A percentile compares a stretch with the other conserved stretches of the same genome.
phyloP scores from a whole-genome alignment of 2,113 vertebrate genomes.

The Nettapus auritus region DNA sequence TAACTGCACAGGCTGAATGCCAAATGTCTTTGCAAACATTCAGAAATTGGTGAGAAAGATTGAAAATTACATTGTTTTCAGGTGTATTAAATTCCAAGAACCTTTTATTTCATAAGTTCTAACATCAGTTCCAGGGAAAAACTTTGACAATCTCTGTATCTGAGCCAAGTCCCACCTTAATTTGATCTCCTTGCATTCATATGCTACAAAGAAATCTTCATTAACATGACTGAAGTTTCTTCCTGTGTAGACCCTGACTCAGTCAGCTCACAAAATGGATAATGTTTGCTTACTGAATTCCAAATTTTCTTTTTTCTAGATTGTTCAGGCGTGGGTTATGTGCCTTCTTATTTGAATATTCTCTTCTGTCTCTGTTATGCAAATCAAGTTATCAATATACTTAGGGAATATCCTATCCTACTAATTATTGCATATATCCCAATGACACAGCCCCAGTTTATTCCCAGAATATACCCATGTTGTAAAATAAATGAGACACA shows the following conservation, averaged over 20 bases:
- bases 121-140: background rate
- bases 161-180: background rate
- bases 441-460: background rate
- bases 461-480: background rate
- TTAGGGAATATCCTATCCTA: background rate
- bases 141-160: background rate
- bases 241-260: background rate
- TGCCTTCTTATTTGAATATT: background rate
- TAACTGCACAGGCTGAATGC: rapidly evolving
- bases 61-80: background rate
- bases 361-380: background rate
- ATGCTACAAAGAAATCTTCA: background rate
- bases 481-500: background rate
- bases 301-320: background rate
- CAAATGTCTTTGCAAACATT: background rate
- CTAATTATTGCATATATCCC: background rate
- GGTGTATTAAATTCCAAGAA: background rate
- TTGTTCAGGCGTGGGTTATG: background rate
- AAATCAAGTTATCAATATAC: background rate
- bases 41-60: background rate
- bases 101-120: background rate
- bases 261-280: background rate
- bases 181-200: background rate
- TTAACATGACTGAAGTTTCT: background rate
- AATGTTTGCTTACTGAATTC: background rate